Evolutionary conservation across 2,888 invertebrate genomes (phyloP).

Genomic region (Rhodophaea formosa): DNA sequence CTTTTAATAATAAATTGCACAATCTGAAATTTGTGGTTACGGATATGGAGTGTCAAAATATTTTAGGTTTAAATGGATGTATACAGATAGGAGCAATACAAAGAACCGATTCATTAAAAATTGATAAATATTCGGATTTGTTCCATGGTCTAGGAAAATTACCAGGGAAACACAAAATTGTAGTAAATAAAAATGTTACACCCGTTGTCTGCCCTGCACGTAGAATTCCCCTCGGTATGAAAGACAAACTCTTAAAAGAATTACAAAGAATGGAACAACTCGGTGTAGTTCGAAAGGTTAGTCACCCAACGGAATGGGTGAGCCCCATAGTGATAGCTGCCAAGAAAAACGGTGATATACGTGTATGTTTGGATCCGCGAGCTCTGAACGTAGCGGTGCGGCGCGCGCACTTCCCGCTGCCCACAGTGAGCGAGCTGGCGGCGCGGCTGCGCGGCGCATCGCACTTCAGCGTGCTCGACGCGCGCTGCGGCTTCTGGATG

Average conservation of each 20-base stretch:
- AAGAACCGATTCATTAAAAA: background rate
- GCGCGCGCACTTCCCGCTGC: constrained; percentile 23
- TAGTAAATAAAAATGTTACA: background rate
- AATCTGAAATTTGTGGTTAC: constrained; percentile 20
- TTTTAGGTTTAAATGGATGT: constrained; percentile 14
- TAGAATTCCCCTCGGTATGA: background rate
- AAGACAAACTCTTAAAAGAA: background rate
- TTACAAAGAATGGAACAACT: background rate
- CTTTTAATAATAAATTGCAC: background rate
- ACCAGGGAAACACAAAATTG: background rate
- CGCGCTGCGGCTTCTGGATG: too few species aligned
- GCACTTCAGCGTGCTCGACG: background rate
- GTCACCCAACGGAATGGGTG: background rate
- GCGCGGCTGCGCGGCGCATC: background rate
- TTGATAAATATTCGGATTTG: background rate
- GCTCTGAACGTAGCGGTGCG: constrained; percentile 4
- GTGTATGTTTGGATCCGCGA: background rate
- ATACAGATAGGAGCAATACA: constrained; percentile 14
- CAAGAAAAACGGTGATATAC: background rate
- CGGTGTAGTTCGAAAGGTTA: background rate
- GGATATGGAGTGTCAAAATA: constrained; percentile 18
- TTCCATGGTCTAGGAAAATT: background rate
- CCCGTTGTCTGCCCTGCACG: background rate
- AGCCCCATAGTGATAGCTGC: background rate
- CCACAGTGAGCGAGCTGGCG: constrained; percentile 22